Conservation (phyloP, 2,797 vertebrate genomes). For the Dromococcyx pavoninus region DNA sequence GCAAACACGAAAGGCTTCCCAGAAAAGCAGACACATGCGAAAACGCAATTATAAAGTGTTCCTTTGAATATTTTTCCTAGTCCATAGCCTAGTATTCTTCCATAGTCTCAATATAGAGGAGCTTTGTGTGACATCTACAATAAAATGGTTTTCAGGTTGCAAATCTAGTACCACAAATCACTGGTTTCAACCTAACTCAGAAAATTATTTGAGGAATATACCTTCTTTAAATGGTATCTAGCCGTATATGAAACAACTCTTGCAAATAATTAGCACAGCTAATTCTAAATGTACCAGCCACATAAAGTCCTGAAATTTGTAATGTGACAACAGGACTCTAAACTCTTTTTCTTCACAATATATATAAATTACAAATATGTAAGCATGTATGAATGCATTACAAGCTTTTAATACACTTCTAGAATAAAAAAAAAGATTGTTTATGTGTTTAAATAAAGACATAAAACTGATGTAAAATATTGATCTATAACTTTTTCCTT, state of each 20-base stretch:
- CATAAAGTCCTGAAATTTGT: background rate
- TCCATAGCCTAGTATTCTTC: background rate
- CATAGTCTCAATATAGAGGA: background rate
- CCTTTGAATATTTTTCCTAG: background rate
- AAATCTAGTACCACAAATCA: background rate
- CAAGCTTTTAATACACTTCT: background rate
- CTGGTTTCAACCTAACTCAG: background rate
- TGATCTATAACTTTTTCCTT: background rate
- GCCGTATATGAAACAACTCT: background rate
- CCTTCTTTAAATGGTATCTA: background rate
- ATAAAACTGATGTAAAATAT: background rate
- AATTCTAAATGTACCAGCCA: background rate
- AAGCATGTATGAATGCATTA: background rate
- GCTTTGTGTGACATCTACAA: background rate
- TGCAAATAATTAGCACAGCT: background rate
- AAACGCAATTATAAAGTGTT: background rate
- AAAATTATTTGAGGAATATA: background rate
- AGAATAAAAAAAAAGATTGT: background rate
- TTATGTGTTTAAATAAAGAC: background rate
- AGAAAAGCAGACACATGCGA: background rate
- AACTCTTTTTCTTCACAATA: background rate
- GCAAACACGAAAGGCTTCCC: background rate
- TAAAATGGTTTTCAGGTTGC: background rate
- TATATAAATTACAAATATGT: background rate
- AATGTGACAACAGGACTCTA: background rate